phyloP scores from a whole-genome alignment of 2,797 vertebrate species.

The Amphiprion clarkii region DNA sequence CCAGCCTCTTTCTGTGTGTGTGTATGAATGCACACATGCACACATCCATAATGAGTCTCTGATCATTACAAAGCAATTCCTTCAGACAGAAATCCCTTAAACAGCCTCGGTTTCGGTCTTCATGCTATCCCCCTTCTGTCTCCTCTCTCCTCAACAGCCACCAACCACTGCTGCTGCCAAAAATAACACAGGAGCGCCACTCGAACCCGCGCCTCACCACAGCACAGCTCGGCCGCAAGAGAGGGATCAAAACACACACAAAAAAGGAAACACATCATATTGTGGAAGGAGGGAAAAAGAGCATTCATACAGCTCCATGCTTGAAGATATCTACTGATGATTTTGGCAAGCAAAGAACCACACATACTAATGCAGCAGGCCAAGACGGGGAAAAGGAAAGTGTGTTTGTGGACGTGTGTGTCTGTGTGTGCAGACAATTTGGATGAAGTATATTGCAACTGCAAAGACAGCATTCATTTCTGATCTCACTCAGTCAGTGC shows the following conservation, averaged over 20 bases:
- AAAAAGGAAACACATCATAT: constrained; percentile 90
- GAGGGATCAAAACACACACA: constrained; percentile 91
- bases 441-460: constrained; percentile 67
- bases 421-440: constrained; percentile 61
- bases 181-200: constrained; percentile 92
- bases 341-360: constrained; percentile 83
- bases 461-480: constrained; percentile 62
- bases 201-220: constrained; percentile 86
- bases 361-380: constrained; percentile 67
- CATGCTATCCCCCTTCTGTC: constrained; percentile 80
- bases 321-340: constrained; percentile 87
- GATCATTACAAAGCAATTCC: constrained; percentile 87
- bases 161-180: constrained; percentile 88
- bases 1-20: constrained; percentile 37
- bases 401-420: constrained; percentile 62
- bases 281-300: constrained; percentile 81
- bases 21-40: constrained; percentile 21
- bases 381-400: constrained; percentile 71
- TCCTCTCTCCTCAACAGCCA: constrained; percentile 86
- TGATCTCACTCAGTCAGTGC: constrained; percentile 71
- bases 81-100: constrained; percentile 88
- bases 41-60: constrained; percentile 75
- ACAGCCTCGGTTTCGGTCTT: constrained; percentile 85
- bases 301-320: constrained; percentile 82
- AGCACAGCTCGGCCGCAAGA: constrained; percentile 83